Evolutionary conservation across 1,140 invertebrate genomes (phyloP), one percentile per base, ranked within the genome.

Genomic region (Melipona quadrifasciata): DNA sequence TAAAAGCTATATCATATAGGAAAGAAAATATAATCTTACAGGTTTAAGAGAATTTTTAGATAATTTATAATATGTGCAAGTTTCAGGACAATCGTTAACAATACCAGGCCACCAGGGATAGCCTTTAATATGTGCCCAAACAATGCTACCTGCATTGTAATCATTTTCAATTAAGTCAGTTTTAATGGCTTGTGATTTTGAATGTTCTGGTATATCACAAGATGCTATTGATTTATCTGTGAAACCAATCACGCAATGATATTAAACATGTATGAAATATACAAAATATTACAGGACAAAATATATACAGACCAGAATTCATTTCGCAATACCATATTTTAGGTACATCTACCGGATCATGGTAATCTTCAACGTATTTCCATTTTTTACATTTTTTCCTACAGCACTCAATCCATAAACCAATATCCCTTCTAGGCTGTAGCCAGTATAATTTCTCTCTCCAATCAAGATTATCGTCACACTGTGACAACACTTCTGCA

Each of bases 61-160:
- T 5, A 96, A 89, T 95, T 95, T 95, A 83, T 96, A 97, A 90
- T 95, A 97, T 57, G 93, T 92, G 68, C 96, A 95, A 2, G 94
- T 95, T 83, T 97, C 96, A 1, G 96, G 96, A 91, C 96, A 96
- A 92, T 97, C 96, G 68, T 97, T 96, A 10, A 97, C 95, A 94
- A 97, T 97, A 8, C 95, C 97, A 24, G 97, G 97, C 96, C 97
- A 97, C 96, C 96, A 97, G 53, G 96, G 96, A 94, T 95, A 97
- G 47, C 96, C 96, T 2, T 93, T 87, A 57, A 96, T 84, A 57
- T 94, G 95, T 10, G 95, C 97, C 96, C 96, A 96, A 0, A 97
- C 97, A 67, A 97, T 75, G 64, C 96, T 97, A 4, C 97, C 96
- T 8, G 95, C 95, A 10, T 95, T 95, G 84, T 95, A 96, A 58